A percentile compares a stretch with the other conserved stretches of the same genome.
Conservation (phyloP, 2,888 invertebrate species). For the Cosmia pyralina region DNA sequence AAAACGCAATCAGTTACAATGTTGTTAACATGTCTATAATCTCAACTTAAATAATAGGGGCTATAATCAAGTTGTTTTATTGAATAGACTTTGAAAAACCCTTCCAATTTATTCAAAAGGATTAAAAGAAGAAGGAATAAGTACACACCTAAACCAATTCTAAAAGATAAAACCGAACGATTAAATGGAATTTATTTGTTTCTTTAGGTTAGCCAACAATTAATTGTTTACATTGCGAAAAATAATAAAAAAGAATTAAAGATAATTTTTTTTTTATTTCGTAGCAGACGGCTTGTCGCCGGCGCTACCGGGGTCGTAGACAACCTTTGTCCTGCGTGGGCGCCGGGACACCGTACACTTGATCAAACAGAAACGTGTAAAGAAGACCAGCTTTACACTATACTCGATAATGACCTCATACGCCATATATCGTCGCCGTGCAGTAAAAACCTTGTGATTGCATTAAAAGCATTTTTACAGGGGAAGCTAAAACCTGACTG, state of each 20-base stretch:
- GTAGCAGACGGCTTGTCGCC: constrained; percentile 50
- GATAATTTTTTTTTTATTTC: constrained; percentile 8
- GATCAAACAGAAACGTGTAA: constrained; percentile 1
- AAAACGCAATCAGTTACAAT: not conserved
- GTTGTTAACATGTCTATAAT: not conserved
- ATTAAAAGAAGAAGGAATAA: too few species aligned
- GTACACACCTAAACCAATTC: not conserved
- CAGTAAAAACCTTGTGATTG: not conserved
- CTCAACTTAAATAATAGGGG: not conserved
- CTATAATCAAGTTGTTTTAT: not conserved
- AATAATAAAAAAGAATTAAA: too few species aligned
- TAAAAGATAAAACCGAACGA: not conserved
- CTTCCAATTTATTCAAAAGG: not conserved
- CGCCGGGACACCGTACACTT: constrained; percentile 44
- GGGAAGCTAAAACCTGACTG: not conserved
- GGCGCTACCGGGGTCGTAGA: constrained; percentile 59
- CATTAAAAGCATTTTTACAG: not conserved
- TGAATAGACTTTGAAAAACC: not conserved
- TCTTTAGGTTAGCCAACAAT: too few species aligned
- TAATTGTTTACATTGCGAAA: too few species aligned
- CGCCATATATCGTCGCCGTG: not conserved
- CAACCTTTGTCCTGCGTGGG: constrained; percentile 64
- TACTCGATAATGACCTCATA: not conserved
- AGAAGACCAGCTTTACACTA: constrained; percentile 28
- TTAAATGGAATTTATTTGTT: too few species aligned